Evolutionary conservation across 92 coral and sea anemone species (phyloP), one percentile per base, ranked within the genome.

Genomic region (Paragorgia papillata): DNA sequence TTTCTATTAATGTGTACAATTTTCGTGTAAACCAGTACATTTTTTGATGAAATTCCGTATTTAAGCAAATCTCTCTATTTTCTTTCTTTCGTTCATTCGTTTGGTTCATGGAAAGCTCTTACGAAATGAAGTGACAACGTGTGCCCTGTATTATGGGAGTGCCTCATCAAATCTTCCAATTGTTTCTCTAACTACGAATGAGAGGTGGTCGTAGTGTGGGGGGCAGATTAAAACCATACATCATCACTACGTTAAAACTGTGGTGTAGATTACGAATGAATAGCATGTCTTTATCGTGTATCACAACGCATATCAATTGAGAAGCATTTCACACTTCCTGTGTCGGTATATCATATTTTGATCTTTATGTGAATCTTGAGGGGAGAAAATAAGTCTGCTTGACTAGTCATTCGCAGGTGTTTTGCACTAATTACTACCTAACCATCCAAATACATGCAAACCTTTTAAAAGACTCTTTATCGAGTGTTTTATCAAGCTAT

Each of bases 251-350:
- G 64, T 18, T 54, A 49, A 48, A 49, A 68, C 53, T 33, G 30
- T 28, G 27, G 78, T 71, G 58, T 54, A 53, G 30, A 53, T 71
- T 71, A 71, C 78, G 63, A 37, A 14, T 17, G 24, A 71, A 71
- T 71, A 30, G 63, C 63, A 31, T 54, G 78, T 71, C 78, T 71
- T 71, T 53, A 71, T 71, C 78, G 43, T 71, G 62, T n/a, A 71
- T 71, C 78, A 71, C 39, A 22, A 71, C 64, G 35, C 78, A 53
- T 71, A 71, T 71, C 64, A 71, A 53, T 22, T 32, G 48, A 20
- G 58, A 28, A 56, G 62, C 62, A 56, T 28, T 68, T 44, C 75
- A 55, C 51, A 71, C 63, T 55, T 53, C 78, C 78, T 71, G 64
- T 71, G 40, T 18, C 53, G 9, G 62, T 71, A 71, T 71, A 71